Conservation (phyloP, 2,888 invertebrate genomes). For the Yponomeuta evonymella region DNA sequence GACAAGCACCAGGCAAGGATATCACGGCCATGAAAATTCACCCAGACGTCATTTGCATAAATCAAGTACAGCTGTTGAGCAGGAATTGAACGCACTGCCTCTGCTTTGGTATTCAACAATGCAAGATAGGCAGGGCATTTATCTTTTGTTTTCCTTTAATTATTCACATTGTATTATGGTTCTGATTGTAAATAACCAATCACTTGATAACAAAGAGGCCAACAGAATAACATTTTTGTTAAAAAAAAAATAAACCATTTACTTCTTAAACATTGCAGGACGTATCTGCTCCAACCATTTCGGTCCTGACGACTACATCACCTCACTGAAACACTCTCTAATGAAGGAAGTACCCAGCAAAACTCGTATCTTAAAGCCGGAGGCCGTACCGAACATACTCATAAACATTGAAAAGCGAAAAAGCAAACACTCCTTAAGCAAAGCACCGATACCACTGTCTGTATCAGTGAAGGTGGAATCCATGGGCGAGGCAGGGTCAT, state of each 20-base stretch:
- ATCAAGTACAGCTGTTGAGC: background rate
- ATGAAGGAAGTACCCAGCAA: conserved; percentile 1
- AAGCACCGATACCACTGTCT: background rate
- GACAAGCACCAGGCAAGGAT: no score
- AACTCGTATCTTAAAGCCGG: background rate
- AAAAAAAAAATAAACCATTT: background rate
- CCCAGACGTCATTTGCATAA: background rate
- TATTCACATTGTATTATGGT: no score
- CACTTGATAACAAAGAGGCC: no score
- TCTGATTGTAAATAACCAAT: no score
- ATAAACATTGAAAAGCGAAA: background rate
- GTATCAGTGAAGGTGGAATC: background rate
- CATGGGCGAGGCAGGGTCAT: background rate
- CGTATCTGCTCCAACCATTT: conserved; percentile 10
- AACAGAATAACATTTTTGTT: no score
- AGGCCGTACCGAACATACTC: background rate
- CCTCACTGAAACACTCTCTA: background rate
- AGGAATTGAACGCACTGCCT: no score
- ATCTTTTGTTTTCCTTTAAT: no score
- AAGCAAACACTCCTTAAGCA: background rate
- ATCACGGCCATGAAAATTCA: no score
- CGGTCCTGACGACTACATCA: background rate
- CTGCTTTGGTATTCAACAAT: no score
- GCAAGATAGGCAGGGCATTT: no score
- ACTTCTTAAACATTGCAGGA: background rate